Base-by-base conservation (phyloP, 2,797 vertebrate genomes). In the Myripristis jacobus region DNA sequence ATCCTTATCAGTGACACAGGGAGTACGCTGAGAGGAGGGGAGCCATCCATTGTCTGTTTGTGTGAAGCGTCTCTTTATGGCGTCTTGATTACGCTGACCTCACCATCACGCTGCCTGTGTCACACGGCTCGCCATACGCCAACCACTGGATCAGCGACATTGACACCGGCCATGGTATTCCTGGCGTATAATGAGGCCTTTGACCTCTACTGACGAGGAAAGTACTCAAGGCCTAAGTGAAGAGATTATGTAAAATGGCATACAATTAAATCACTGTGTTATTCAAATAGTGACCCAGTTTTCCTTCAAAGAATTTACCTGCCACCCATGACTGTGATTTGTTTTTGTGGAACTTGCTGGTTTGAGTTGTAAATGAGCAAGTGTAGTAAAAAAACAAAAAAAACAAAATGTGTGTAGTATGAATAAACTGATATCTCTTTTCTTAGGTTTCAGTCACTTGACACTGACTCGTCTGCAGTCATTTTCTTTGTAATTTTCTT, bases 51-150 rank as follows among this genome's bases (percentile, higher is more conserved):
- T 27, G 21, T 38, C 46, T 19, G 31, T 43, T 43, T 65, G 73
- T 82, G 66, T 83, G 72, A 89, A 85, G 66, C 52, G 77, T 61
- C 75, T 87, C 83, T 89, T 88, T 81, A 82, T 77, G 82, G 78
- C 80, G n/a, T 76, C 69, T 79, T 75, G 57, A 84, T 85, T 80
- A 90, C 72, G 87, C 90, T 92, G 93, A 94, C 88, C 87, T 94
- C 91, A 93, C 79, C 55, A 56, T 87, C 88, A 82, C 78, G 79
- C 87, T 82, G 84, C 59, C 62, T 9, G 77, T 22, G 78, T 93
- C 93, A 92, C 92, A 91, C 76, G 88, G 75, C 46, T 4, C 8
- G 50, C 64, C 80, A 70, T 77, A 80, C 83, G 87, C 66, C 82
- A 82, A 79, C 83, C 89, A 87, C 75, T 34, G 38, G 74, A 78